phyloP scores from a whole-genome alignment of 2,113 vertebrate genomes.

The Lethenteron camtschaticum region DNA sequence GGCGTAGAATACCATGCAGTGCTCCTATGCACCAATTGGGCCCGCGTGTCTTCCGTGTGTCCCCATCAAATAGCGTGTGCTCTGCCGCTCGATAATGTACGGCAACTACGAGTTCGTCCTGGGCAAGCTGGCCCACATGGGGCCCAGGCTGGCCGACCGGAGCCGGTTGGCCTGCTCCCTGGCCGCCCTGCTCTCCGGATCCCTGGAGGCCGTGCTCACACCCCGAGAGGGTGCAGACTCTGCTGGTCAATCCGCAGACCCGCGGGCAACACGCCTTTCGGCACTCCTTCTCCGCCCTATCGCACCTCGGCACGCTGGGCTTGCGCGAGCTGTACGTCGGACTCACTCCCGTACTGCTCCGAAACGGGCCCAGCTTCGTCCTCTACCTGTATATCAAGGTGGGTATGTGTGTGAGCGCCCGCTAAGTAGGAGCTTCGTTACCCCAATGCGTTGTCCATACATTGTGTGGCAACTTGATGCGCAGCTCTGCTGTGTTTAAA shows the following conservation, averaged over 20 bases:
- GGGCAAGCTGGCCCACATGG: background rate
- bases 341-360: background rate
- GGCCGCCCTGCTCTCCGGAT: background rate
- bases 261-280: background rate
- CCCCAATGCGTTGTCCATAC: background rate
- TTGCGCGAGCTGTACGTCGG: constrained; percentile 3
- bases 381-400: constrained; percentile 1
- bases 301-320: background rate
- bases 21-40: too few relatives aligned
- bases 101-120: constrained; percentile 1
- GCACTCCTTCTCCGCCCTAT: background rate
- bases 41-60: too few relatives aligned
- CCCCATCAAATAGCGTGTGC: background rate
- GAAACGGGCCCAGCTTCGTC: background rate
- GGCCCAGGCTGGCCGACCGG: background rate
- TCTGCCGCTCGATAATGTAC: constrained; percentile 3
- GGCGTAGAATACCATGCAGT: too few relatives aligned
- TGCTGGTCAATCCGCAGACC: constrained; percentile 1
- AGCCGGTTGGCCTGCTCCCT: background rate
- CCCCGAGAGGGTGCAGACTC: background rate
- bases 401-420: background rate
- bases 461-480: too few relatives aligned
- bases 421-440: background rate
- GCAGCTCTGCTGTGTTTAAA: too few relatives aligned
- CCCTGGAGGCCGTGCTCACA: background rate